Evolutionary conservation across 2,113 vertebrate genomes (phyloP).

Genomic region (Cyphomyrus discorhynchus): DNA sequence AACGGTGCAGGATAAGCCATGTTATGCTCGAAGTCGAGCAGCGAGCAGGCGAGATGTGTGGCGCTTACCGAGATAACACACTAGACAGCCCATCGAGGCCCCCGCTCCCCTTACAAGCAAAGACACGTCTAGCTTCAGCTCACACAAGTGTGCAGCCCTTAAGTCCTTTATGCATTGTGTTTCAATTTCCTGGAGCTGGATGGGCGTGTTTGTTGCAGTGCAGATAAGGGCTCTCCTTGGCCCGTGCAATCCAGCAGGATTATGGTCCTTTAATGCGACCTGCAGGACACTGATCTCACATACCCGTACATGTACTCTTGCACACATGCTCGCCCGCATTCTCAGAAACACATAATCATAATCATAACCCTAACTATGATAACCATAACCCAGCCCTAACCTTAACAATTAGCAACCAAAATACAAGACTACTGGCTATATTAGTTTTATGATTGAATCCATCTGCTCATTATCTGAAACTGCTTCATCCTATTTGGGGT

Average conservation of each 20-base stretch:
- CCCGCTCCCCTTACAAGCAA: not conserved
- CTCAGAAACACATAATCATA: not conserved
- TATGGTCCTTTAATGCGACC: not conserved
- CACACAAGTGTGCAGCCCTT: not conserved
- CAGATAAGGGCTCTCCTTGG: not conserved
- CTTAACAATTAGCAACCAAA: not conserved
- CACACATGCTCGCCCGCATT: not conserved
- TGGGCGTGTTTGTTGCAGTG: slow-evolving; percentile 8
- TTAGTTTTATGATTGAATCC: not conserved
- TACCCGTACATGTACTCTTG: not conserved
- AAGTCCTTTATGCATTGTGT: slow-evolving; percentile 20
- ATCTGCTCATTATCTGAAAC: not conserved
- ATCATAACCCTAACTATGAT: not conserved
- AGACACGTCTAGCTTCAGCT: not conserved
- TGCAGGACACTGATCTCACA: not conserved
- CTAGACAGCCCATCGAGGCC: not conserved
- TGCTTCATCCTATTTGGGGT: not conserved
- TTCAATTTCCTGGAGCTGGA: slow-evolving; percentile 12
- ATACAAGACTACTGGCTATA: not conserved
- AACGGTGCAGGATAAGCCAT: not conserved
- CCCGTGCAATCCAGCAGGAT: slow-evolving; percentile 2
- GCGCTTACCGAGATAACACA: not conserved
- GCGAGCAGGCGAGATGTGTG: not conserved
- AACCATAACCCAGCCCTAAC: not conserved
- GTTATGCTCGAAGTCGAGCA: no score